Percentiles rank a stretch among this genome's conserved stretches.
Evolutionary conservation across 2,113 vertebrate genomes (phyloP).

Genomic region (Gobio gobio): DNA sequence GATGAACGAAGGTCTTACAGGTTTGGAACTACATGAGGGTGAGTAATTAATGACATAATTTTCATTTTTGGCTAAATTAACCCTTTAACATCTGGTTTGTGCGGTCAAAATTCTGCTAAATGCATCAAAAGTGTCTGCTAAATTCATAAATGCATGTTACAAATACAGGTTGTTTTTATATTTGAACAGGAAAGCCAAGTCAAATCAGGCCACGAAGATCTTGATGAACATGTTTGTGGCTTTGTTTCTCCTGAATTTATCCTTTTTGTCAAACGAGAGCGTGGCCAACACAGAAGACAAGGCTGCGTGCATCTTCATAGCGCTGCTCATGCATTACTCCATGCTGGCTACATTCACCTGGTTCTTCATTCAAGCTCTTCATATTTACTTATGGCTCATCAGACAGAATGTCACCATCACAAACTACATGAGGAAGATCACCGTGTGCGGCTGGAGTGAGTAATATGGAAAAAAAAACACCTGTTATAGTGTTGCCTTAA

Average conservation of each 20-base stretch:
- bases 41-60: no score
- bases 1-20: no score
- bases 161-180: neutral
- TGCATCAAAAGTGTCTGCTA: no score
- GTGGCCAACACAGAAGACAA: neutral
- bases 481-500: neutral
- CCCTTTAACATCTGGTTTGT: no score
- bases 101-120: no score
- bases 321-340: constrained; percentile 76
- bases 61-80: no score
- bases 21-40: no score
- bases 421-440: constrained; percentile 60
- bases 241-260: constrained; percentile 74
- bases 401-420: constrained; percentile 66
- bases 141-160: neutral
- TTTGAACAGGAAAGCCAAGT: constrained; percentile 63
- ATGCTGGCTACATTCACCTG: constrained; percentile 82
- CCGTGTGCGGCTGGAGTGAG: constrained; percentile 79
- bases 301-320: constrained; percentile 60
- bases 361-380: constrained; percentile 75
- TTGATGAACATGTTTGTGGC: constrained; percentile 75
- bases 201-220: constrained; percentile 68
- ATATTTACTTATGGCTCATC: constrained; percentile 74
- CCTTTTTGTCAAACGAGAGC: constrained; percentile 71
- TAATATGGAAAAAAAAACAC: neutral